phyloP scores from a whole-genome alignment of 1,140 invertebrate species.

The Tetramorium alpestre region DNA sequence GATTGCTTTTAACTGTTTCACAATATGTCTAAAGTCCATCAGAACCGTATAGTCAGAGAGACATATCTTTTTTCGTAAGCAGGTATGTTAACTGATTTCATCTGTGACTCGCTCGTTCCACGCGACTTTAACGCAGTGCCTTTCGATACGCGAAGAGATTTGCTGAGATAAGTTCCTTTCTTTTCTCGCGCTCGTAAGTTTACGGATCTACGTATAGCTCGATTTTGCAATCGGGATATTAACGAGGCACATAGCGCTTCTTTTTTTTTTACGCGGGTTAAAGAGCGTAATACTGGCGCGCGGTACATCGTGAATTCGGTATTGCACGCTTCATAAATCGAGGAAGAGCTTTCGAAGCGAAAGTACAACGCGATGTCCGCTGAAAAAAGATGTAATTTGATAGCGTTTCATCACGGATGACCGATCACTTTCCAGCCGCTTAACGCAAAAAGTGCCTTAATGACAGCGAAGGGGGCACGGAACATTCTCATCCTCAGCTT shows the following conservation, averaged over 20 bases:
- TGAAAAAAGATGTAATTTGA: slow-evolving; percentile 51
- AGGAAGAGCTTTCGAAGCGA: slow-evolving; percentile 45
- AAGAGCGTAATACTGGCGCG: neutral
- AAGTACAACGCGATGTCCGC: slow-evolving; percentile 26
- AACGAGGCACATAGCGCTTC: neutral
- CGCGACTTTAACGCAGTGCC: slow-evolving; percentile 9
- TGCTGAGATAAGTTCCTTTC: slow-evolving; percentile 29
- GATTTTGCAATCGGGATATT: slow-evolving; percentile 21
- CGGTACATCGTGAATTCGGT: slow-evolving; percentile 1
- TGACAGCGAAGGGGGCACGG: neutral
- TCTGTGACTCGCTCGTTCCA: neutral
- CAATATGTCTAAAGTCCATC: neutral
- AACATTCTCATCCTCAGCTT: neutral
- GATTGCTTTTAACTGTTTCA: neutral
- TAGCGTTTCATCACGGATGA: slow-evolving; percentile 41
- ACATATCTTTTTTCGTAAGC: neutral
- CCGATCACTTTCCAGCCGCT: slow-evolving; percentile 47
- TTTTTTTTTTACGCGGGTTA: neutral
- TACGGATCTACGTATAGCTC: neutral
- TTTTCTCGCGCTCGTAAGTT: neutral
- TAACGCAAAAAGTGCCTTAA: slow-evolving; percentile 16
- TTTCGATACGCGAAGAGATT: slow-evolving; percentile 33
- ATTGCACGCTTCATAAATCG: slow-evolving; percentile 38
- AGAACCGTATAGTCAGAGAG: neutral
- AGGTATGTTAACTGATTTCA: slow-evolving; percentile 7